Percentiles rank a stretch among this genome's conserved stretches.
Evolutionary conservation across 2,797 vertebrate species (phyloP).

Genomic region (Todus mexicanus): DNA sequence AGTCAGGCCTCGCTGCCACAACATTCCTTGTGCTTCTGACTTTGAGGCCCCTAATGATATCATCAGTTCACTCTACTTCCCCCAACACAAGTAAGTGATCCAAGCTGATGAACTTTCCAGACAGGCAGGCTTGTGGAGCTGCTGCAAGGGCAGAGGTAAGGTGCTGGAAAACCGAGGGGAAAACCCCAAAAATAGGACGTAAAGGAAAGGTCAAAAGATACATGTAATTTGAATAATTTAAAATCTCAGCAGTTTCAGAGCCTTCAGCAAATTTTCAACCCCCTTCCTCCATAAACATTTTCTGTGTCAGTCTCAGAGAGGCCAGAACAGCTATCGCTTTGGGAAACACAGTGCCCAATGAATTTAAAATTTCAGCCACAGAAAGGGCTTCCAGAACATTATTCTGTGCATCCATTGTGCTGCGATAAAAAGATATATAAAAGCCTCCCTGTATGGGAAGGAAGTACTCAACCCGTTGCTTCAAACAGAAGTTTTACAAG

Average conservation of each 20-base stretch:
- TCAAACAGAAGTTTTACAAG: not conserved
- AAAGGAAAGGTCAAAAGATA: not conserved
- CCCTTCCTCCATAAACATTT: not conserved
- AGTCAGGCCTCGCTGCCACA: not conserved
- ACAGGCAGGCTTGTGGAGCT: not conserved
- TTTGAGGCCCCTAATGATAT: not conserved
- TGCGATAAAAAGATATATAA: not conserved
- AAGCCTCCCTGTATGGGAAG: not conserved
- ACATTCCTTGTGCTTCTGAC: not conserved
- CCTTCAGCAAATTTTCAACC: not conserved
- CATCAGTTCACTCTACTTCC: not conserved
- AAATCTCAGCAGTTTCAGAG: constrained; percentile 18
- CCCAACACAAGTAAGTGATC: not conserved
- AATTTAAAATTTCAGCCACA: not conserved
- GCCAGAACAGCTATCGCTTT: not conserved
- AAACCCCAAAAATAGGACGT: not conserved
- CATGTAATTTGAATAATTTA: not conserved
- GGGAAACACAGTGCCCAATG: not conserved
- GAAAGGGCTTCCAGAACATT: not conserved
- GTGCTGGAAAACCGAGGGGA: not conserved
- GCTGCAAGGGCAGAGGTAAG: not conserved
- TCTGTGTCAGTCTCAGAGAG: not conserved
- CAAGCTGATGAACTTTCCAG: not conserved
- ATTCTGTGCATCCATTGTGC: not conserved
- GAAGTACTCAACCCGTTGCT: not conserved